Evolutionary conservation across 23 tunicate species (phyloP), one percentile per base, ranked within the genome.

Genomic region (Ciona savignyi): DNA sequence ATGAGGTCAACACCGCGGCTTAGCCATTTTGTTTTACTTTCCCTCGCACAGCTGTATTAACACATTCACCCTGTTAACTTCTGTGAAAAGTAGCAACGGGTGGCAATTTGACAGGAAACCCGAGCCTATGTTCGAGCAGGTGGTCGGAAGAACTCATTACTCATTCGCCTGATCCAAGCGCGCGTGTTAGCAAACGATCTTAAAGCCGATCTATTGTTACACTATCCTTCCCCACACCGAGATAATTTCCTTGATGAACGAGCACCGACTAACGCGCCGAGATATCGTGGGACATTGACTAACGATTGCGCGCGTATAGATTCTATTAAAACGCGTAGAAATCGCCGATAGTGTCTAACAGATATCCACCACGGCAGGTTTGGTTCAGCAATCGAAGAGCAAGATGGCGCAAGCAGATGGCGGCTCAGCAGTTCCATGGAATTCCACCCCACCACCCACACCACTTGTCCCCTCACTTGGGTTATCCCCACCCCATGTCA

Each of bases 381-480:
- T 94, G 99, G 99, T 94, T 94, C 60, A 86, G 95, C 79, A 94
- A 94, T 60, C 80, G 99, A 27, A 32, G 99, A 30, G 99, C 99
- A 2, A 67, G 99, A 26, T 83, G 91, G 99, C 70, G 99, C 25
- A 94, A 94, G 33, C 99, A 94, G 71, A 94, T 83, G 91, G 80
- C 99, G 3, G 99, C 99, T 20, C 92, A 86, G 34, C 98, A 93
- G 68, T 70, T 83, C 67, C 80, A 74, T 51, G 84, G 84, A 1
- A 72, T 83, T 27, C 74, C 87, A 6, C 75, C 95, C 27, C 61
- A 29, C 25, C 98, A 81, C 64, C 80, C 83, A 19, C 82, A 79
- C 42, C 98, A 86, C 66, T 78, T 76, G 3, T 19, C 75, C 3
- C 80, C 91, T 20, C 87, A 91, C 71, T 62, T 91, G 65, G 84